Percentiles rank a stretch among this genome's conserved stretches.
These are phyloP conservation scores for Drosophila algonquin DNA, from an alignment of 2,888 invertebrate species.

Conservation along the genomic window DNA sequence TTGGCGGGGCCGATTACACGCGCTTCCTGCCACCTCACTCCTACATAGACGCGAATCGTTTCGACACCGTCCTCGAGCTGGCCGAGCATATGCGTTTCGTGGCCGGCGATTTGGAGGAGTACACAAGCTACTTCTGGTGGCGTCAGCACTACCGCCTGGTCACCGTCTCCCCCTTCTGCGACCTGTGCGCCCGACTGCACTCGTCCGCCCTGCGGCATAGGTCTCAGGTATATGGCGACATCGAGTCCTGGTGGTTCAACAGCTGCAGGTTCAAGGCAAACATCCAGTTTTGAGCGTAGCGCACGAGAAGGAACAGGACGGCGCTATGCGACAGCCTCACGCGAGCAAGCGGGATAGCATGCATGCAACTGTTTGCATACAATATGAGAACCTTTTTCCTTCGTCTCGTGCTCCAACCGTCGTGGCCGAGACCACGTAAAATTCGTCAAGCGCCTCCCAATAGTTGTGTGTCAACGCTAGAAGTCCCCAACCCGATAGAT, in stretches of 20 bases:
- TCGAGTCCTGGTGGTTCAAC: constrained; percentile 81
- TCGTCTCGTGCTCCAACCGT: background rate
- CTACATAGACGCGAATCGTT: constrained; percentile 88
- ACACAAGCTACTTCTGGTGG: constrained; percentile 88
- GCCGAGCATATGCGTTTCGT: constrained; percentile 85
- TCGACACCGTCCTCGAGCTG: constrained; percentile 85
- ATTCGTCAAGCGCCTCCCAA: too few species aligned
- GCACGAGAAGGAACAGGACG: constrained; percentile 42
- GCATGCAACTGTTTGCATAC: background rate
- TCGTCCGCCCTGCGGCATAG: constrained; percentile 58
- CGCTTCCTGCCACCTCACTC: constrained; percentile 86
- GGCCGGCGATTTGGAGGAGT: constrained; percentile 85
- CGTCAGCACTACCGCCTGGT: constrained; percentile 85
- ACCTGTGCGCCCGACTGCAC: constrained; percentile 80
- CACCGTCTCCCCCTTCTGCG: constrained; percentile 74
- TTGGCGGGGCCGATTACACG: constrained; percentile 88
- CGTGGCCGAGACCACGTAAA: background rate
- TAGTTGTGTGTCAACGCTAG: background rate
- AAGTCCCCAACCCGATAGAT: background rate
- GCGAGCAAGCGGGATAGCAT: background rate
- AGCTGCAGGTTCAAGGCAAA: constrained; percentile 75
- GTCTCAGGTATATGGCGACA: constrained; percentile 75
- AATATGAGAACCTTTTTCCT: background rate
- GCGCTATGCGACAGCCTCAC: constrained; percentile 5
- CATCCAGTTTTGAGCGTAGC: constrained; percentile 57